A percentile compares a stretch with the other conserved stretches of the same genome.
Evolutionary conservation across 2,888 invertebrate genomes (phyloP).

Genomic region (Lepidochrysops patricia): DNA sequence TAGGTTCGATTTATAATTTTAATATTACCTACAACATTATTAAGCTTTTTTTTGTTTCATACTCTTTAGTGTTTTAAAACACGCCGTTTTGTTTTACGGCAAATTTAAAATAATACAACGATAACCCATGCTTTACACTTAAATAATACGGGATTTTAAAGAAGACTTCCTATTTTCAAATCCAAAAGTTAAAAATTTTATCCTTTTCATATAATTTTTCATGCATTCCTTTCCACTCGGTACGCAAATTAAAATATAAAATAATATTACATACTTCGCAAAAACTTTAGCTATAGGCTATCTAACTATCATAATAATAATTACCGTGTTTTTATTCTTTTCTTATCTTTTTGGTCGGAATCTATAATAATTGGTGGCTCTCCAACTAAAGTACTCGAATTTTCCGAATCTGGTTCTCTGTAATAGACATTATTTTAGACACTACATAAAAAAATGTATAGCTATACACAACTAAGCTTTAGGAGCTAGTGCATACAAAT

Average conservation of each 20-base stretch:
- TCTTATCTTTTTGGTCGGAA: conserved; percentile 47
- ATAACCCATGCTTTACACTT: too few species aligned
- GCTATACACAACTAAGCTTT: not conserved
- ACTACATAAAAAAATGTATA: not conserved
- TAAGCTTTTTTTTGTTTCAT: too few species aligned
- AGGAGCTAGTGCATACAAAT: not conserved
- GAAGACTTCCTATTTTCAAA: too few species aligned
- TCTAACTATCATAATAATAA: conserved; percentile 12
- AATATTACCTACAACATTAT: not conserved
- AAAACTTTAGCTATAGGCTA: not conserved
- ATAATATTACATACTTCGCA: too few species aligned
- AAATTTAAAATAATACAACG: too few species aligned
- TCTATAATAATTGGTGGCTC: conserved; percentile 54
- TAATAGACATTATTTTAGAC: conserved; percentile 12
- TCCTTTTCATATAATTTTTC: too few species aligned
- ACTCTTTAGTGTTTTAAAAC: too few species aligned
- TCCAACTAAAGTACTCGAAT: conserved; percentile 57
- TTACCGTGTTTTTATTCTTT: conserved; percentile 63
- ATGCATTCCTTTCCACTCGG: too few species aligned
- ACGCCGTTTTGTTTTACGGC: too few species aligned
- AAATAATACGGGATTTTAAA: too few species aligned
- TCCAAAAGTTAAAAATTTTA: too few species aligned
- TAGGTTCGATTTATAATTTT: not conserved
- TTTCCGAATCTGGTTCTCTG: conserved; percentile 59
- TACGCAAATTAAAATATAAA: not conserved